These are phyloP conservation scores for Perdita meconis DNA, from an alignment of 2,888 invertebrate genomes.

Conservation along the genomic window DNA sequence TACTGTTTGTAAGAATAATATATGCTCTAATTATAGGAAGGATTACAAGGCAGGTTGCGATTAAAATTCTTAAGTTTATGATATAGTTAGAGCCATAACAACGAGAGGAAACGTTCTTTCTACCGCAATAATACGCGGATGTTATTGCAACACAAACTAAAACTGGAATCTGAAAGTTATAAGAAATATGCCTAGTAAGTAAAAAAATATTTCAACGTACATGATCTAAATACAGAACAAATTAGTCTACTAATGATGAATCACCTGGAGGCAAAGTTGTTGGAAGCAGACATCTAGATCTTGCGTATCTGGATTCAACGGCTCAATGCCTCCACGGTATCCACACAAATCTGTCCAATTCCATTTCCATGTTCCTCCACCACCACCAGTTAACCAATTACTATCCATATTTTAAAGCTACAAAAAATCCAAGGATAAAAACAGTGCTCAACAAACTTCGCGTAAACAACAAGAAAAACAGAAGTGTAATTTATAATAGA, in stretches of 20 bases:
- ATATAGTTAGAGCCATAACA: constrained; percentile 87
- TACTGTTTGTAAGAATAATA: constrained; percentile 85
- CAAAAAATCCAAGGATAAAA: constrained; percentile 11
- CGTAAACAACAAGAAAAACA: background rate
- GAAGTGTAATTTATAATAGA: background rate
- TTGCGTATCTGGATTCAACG: constrained; percentile 89
- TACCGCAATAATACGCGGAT: constrained; percentile 93
- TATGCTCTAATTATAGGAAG: constrained; percentile 90
- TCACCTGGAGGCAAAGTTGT: constrained; percentile 88
- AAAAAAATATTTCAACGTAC: constrained; percentile 7
- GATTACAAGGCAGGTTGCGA: constrained; percentile 87
- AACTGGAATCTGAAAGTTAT: constrained; percentile 87
- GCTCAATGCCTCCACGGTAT: constrained; percentile 87
- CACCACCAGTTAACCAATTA: constrained; percentile 46
- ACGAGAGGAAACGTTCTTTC: constrained; percentile 87
- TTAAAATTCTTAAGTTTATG: constrained; percentile 88
- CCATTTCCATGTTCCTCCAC: constrained; percentile 85
- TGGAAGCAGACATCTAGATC: constrained; percentile 95
- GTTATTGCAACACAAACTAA: constrained; percentile 89
- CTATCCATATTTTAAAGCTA: constrained; percentile 61
- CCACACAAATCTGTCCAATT: constrained; percentile 92
- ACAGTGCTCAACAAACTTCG: background rate
- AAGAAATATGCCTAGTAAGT: constrained; percentile 18
- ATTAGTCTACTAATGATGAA: constrained; percentile 11
- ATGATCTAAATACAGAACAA: background rate